Evolutionary conservation across 2,113 vertebrate species (phyloP).

Genomic region (Dipodomys merriami): DNA sequence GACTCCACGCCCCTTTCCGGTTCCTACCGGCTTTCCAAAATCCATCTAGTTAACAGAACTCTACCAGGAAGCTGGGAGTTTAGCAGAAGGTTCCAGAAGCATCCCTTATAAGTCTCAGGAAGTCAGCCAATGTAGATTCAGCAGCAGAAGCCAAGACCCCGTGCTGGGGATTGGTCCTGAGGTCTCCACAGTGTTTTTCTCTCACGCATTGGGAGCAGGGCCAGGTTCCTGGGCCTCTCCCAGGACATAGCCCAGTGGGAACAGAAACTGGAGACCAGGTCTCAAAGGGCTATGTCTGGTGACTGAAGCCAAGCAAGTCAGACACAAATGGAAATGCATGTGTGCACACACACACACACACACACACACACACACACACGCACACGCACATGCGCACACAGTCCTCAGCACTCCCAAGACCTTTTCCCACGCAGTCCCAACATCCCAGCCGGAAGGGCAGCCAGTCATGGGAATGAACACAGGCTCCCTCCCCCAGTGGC

Average conservation of each 20-base stretch:
- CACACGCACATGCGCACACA: neutral
- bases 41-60: neutral
- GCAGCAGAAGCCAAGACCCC: neutral
- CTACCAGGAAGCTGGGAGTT: neutral
- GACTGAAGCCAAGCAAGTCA: conserved; percentile 34
- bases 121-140: conserved; percentile 8
- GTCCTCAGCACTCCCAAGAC: conserved; percentile 24
- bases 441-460: conserved; percentile 67
- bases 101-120: conserved; percentile 22
- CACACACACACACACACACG: neutral
- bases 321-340: conserved; percentile 23
- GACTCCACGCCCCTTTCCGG: neutral
- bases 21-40: neutral
- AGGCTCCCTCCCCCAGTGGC: neutral
- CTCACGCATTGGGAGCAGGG: neutral
- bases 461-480: conserved; percentile 66
- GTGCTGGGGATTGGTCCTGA: conserved; percentile 9
- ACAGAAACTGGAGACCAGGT: neutral
- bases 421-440: conserved; percentile 70
- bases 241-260: conserved; percentile 50
- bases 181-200: neutral
- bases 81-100: conserved; percentile 50
- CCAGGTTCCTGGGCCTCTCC: neutral
- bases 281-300: conserved; percentile 57
- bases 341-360: neutral